A percentile compares a stretch with the other conserved stretches of the same genome.
phyloP scores from a whole-genome alignment of 2,888 invertebrate species.

The Arctia plantaginis region DNA sequence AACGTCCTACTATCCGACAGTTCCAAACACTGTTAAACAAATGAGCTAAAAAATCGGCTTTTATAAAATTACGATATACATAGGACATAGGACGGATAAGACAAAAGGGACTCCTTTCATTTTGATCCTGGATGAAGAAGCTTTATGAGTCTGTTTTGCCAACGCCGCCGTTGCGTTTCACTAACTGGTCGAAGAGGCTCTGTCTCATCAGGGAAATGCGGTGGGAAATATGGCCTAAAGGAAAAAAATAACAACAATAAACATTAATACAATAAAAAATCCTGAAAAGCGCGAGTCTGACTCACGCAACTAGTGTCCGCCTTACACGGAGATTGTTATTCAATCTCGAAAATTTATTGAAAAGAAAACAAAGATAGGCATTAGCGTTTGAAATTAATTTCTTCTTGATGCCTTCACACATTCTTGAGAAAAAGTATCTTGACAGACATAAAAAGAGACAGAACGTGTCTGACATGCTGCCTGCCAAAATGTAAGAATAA shows the following conservation, averaged over 20 bases:
- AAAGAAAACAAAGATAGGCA: too few relatives aligned
- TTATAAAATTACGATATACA: neutral
- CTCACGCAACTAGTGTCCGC: neutral
- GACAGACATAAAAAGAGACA: too few relatives aligned
- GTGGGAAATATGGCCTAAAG: slow-evolving; percentile 61
- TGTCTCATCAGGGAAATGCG: slow-evolving; percentile 66
- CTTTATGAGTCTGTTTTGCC: slow-evolving; percentile 68
- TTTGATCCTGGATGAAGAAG: slow-evolving; percentile 47
- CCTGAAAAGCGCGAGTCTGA: neutral
- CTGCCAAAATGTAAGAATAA: too few relatives aligned
- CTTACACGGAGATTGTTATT: neutral
- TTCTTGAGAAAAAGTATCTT: too few relatives aligned
- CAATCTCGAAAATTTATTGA: neutral
- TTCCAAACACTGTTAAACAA: neutral
- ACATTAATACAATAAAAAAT: neutral
- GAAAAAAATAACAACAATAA: neutral
- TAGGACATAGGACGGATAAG: neutral
- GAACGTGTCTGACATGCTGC: too few relatives aligned
- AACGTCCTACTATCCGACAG: neutral
- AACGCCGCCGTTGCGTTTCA: slow-evolving; percentile 69
- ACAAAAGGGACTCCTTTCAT: neutral
- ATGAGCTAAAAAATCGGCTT: neutral
- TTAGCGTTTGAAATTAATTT: too few relatives aligned
- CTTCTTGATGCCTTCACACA: too few relatives aligned
- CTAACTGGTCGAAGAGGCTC: slow-evolving; percentile 64